Evolutionary conservation across 2,888 invertebrate genomes (phyloP).

Genomic region (Tineola bisselliella): DNA sequence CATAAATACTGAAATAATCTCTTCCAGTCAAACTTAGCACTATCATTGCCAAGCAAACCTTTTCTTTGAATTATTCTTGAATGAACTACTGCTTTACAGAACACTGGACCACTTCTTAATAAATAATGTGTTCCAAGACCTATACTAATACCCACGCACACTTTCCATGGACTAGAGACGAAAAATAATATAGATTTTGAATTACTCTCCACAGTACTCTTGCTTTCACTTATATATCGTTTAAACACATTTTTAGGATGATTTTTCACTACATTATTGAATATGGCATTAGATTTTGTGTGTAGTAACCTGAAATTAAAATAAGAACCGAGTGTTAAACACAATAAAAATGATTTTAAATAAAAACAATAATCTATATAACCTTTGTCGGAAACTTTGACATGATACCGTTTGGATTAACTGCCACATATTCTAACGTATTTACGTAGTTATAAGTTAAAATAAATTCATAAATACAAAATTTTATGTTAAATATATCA

Average conservation of each 20-base stretch:
- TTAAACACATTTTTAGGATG: slow-evolving; percentile 37
- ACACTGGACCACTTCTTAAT: slow-evolving; percentile 66
- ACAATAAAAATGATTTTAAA: background rate
- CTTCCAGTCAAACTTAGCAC: slow-evolving; percentile 79
- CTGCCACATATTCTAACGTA: slow-evolving; percentile 41
- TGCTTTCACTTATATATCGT: slow-evolving; percentile 37
- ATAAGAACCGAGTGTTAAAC: background rate
- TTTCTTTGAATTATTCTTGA: slow-evolving; percentile 69
- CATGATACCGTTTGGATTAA: slow-evolving; percentile 44
- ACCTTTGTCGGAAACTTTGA: slow-evolving; percentile 44
- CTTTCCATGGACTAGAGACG: slow-evolving; percentile 51
- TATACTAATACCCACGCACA: slow-evolving; percentile 54
- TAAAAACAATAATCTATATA: slow-evolving; percentile 18
- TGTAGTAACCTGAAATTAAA: slow-evolving; percentile 39
- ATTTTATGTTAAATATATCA: background rate
- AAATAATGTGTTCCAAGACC: slow-evolving; percentile 42
- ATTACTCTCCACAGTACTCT: slow-evolving; percentile 33
- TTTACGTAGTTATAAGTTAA: background rate
- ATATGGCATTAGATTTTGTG: slow-evolving; percentile 33
- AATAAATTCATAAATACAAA: background rate
- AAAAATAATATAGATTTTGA: slow-evolving; percentile 33
- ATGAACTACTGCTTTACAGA: slow-evolving; percentile 69
- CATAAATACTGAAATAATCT: slow-evolving; percentile 76
- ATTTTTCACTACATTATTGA: slow-evolving; percentile 38
- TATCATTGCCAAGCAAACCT: slow-evolving; percentile 52